These are phyloP conservation scores for Cisticola juncidis DNA, from an alignment of 2,113 vertebrate species.

Conservation along the genomic window DNA sequence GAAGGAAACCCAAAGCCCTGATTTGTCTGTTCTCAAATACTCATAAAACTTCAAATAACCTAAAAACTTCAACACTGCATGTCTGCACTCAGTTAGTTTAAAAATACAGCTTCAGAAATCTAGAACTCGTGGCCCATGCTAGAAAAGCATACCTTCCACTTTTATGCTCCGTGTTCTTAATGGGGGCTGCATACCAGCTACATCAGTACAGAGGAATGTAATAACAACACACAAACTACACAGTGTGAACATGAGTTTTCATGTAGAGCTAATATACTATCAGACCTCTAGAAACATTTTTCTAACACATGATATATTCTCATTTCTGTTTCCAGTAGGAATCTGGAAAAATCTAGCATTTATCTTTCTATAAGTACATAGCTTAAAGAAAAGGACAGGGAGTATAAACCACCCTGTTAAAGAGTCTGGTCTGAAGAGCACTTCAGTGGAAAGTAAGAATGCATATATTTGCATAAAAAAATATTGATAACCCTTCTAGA, in stretches of 20 bases:
- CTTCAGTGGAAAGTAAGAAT: neutral
- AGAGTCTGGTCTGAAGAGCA: neutral
- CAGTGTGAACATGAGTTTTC: neutral
- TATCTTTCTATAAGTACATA: neutral
- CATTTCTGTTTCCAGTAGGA: neutral
- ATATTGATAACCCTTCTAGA: neutral
- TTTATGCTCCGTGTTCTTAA: neutral
- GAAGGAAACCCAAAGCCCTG: neutral
- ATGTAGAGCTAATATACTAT: neutral
- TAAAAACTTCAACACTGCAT: neutral
- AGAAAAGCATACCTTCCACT: neutral
- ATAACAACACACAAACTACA: neutral
- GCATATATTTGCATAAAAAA: neutral
- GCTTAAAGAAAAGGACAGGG: neutral
- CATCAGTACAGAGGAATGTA: neutral
- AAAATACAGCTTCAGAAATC: neutral
- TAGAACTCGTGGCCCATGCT: neutral
- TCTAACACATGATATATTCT: rapidly evolving
- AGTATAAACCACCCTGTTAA: neutral
- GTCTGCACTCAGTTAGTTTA: neutral
- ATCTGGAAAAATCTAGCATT: neutral
- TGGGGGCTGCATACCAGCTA: neutral
- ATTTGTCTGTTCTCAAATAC: neutral
- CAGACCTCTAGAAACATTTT: neutral
- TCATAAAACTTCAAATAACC: neutral